Conservation (phyloP, 1,140 invertebrate genomes). For the Pseudachorutes palmiensis region DNA sequence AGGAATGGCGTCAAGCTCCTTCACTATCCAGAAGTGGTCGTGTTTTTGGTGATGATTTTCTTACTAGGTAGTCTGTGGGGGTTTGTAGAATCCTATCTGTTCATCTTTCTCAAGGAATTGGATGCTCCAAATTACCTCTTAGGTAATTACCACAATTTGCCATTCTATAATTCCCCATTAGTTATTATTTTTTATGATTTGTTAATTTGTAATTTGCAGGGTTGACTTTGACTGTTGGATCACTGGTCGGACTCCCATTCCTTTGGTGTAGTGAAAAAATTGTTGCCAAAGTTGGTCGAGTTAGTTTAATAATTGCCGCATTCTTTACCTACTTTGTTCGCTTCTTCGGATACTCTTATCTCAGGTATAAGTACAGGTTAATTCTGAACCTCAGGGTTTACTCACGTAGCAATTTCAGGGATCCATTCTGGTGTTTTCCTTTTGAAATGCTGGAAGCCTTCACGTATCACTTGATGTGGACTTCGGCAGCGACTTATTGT, state of each 20-base stretch:
- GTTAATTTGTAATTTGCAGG: constrained; percentile 49
- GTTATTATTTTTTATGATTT: too few relatives aligned
- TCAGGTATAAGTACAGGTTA: constrained; percentile 53
- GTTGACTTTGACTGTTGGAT: constrained; percentile 71
- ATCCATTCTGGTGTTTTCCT: constrained; percentile 75
- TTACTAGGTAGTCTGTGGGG: constrained; percentile 70
- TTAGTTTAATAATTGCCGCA: constrained; percentile 69
- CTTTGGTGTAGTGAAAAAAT: constrained; percentile 69
- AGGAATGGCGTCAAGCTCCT: constrained; percentile 27
- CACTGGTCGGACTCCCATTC: constrained; percentile 69
- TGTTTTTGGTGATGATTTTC: constrained; percentile 68
- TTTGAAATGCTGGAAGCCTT: constrained; percentile 77
- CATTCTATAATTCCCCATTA: too few relatives aligned
- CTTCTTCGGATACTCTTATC: constrained; percentile 71
- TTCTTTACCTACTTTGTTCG: constrained; percentile 69
- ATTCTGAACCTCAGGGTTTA: not conserved
- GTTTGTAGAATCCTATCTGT: constrained; percentile 75
- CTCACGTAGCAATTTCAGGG: constrained; percentile 45
- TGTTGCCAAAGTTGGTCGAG: constrained; percentile 67
- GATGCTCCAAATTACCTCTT: constrained; percentile 68
- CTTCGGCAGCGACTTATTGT: constrained; percentile 75
- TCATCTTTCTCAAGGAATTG: constrained; percentile 70
- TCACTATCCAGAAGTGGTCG: constrained; percentile 54
- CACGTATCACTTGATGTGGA: constrained; percentile 79
- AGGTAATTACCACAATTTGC: too few relatives aligned